These are phyloP conservation scores for Adoxophyes honmai DNA, from an alignment of 1,140 invertebrate species.

Conservation along the genomic window DNA sequence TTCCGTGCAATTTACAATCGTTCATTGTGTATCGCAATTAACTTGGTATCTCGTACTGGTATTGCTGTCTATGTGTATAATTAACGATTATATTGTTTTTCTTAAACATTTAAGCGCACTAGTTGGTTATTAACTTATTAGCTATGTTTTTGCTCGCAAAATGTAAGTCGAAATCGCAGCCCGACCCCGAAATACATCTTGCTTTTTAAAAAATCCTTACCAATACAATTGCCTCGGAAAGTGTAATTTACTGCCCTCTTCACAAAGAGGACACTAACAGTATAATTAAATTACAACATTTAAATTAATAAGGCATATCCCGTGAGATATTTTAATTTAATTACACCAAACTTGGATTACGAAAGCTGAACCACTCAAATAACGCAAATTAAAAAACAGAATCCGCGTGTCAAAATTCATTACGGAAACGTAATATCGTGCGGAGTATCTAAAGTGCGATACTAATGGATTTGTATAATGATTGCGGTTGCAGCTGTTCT, in stretches of 20 bases:
- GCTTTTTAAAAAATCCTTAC: too few relatives aligned
- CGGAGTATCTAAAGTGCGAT: slow-evolving; percentile 29
- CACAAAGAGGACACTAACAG: too few relatives aligned
- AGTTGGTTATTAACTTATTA: slow-evolving; percentile 14
- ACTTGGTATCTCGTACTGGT: slow-evolving; percentile 39
- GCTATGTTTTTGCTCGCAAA: too few relatives aligned
- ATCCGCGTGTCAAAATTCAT: slow-evolving; percentile 28
- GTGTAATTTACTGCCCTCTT: too few relatives aligned
- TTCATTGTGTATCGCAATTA: slow-evolving; percentile 68
- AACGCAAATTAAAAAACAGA: slow-evolving; percentile 17
- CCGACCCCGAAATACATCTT: too few relatives aligned
- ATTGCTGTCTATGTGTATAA: slow-evolving; percentile 33
- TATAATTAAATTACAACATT: too few relatives aligned
- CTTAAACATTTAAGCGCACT: slow-evolving; percentile 13
- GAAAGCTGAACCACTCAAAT: too few relatives aligned
- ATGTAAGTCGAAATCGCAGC: too few relatives aligned
- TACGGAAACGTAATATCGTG: slow-evolving; percentile 32
- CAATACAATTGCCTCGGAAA: too few relatives aligned
- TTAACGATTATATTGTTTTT: slow-evolving; percentile 14
- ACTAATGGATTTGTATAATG: slow-evolving; percentile 49
- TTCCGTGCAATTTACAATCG: slow-evolving; percentile 68
- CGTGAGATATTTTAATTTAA: too few relatives aligned
- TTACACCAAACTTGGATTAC: too few relatives aligned
- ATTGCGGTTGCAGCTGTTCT: slow-evolving; percentile 45
- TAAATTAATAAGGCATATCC: too few relatives aligned